Evolutionary conservation across 2,797 vertebrate species (phyloP).

Genomic region (Myotis pilosus): DNA sequence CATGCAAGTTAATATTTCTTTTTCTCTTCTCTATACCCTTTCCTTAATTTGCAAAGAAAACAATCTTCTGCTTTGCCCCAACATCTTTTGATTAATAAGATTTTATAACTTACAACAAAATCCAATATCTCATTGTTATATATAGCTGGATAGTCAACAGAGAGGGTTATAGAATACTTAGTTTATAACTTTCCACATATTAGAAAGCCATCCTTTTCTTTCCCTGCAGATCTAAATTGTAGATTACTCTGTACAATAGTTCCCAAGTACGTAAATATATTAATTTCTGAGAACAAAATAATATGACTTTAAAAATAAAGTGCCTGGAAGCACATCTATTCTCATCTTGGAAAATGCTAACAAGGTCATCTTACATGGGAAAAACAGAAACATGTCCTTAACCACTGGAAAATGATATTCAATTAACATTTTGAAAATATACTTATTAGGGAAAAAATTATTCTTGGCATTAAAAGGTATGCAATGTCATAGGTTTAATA

Average conservation of each 20-base stretch:
- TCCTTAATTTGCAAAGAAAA: slow-evolving; percentile 71
- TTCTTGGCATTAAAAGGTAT: slow-evolving; percentile 3
- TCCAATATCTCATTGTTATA: neutral
- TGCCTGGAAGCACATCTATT: neutral
- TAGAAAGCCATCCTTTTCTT: slow-evolving; percentile 26
- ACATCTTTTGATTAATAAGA: slow-evolving; percentile 65
- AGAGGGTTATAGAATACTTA: slow-evolving; percentile 9
- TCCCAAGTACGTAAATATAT: slow-evolving; percentile 30
- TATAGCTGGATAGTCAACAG: neutral
- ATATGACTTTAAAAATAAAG: slow-evolving; percentile 22
- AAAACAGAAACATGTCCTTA: neutral
- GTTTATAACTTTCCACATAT: slow-evolving; percentile 32
- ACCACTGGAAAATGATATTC: neutral
- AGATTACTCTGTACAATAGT: neutral
- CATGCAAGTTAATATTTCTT: slow-evolving; percentile 54
- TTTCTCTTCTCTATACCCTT: slow-evolving; percentile 50
- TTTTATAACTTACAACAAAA: slow-evolving; percentile 61
- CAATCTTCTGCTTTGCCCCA: slow-evolving; percentile 47
- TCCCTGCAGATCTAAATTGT: neutral
- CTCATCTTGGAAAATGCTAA: slow-evolving; percentile 28
- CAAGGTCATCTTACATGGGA: neutral
- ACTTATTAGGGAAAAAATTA: neutral
- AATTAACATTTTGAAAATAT: neutral
- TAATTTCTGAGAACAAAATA: slow-evolving; percentile 43
- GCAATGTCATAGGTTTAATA: slow-evolving; percentile 53